Evolutionary conservation across 2,797 vertebrate genomes (phyloP).

Genomic region (Poliocrania exsul): DNA sequence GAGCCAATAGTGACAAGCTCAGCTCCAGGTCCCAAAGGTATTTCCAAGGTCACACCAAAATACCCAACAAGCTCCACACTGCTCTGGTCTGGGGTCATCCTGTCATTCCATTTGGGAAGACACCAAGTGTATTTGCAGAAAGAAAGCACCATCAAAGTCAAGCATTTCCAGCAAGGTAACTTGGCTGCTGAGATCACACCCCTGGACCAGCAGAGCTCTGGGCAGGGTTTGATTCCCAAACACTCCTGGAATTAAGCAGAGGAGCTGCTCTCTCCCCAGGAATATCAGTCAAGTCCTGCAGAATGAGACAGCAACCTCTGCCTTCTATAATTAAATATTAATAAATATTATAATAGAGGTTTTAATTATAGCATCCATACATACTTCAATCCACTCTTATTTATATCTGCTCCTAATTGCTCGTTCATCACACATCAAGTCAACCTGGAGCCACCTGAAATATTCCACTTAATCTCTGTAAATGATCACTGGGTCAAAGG

Average conservation of each 20-base stretch:
- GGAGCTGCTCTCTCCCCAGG: background rate
- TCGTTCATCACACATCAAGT: background rate
- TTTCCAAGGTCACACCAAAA: background rate
- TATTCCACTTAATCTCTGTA: background rate
- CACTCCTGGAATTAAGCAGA: background rate
- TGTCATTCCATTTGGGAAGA: background rate
- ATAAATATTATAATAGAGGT: background rate
- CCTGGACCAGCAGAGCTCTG: background rate
- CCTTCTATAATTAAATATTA: background rate
- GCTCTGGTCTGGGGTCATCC: background rate
- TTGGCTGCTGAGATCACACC: background rate
- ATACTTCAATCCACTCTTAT: background rate
- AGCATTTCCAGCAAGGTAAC: background rate
- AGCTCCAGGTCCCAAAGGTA: background rate
- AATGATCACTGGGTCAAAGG: background rate
- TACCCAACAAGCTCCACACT: background rate
- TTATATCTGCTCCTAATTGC: background rate
- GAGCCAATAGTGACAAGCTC: background rate
- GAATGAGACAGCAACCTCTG: background rate
- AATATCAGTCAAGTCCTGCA: background rate
- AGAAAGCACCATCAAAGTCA: background rate
- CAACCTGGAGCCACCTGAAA: background rate
- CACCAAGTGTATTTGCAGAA: background rate
- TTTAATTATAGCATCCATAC: slow-evolving; percentile 3
- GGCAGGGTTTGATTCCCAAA: background rate